Conservation (phyloP, 1,140 invertebrate genomes). For the Pomacea maculata region DNA sequence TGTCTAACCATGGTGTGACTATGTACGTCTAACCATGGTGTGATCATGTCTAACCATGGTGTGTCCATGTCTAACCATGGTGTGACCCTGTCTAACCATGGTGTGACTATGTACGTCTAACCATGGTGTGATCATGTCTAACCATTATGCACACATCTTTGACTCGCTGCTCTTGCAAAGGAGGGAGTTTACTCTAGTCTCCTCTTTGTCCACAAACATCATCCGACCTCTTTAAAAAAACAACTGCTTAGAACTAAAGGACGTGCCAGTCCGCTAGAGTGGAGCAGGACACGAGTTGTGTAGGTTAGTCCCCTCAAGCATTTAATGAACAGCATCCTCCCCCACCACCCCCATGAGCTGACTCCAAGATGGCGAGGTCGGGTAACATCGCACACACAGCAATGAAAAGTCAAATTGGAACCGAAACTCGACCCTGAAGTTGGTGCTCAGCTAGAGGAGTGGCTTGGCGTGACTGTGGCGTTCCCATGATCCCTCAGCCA, state of each 20-base stretch:
- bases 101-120: no score
- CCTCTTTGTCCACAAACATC: background rate
- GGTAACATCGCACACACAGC: background rate
- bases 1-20: no score
- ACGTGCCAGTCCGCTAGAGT: background rate
- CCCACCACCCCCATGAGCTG: constrained; percentile 2
- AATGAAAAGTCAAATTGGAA: constrained; percentile 22
- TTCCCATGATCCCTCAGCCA: background rate
- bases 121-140: no score
- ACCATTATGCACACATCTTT: no score
- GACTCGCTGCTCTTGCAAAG: background rate
- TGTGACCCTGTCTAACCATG: background rate
- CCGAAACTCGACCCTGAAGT: background rate
- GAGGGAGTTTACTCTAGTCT: background rate
- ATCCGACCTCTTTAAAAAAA: background rate
- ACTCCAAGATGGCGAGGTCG: background rate
- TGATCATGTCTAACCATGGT: no score
- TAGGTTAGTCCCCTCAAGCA: background rate
- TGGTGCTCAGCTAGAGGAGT: background rate
- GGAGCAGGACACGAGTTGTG: background rate
- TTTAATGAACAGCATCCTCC: constrained; percentile 7
- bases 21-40: no score
- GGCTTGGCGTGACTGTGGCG: constrained; percentile 9
- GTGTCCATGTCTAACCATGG: no score
- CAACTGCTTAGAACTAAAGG: background rate